phyloP scores from a whole-genome alignment of 2,888 invertebrate genomes.

The Electrophaes corylata region DNA sequence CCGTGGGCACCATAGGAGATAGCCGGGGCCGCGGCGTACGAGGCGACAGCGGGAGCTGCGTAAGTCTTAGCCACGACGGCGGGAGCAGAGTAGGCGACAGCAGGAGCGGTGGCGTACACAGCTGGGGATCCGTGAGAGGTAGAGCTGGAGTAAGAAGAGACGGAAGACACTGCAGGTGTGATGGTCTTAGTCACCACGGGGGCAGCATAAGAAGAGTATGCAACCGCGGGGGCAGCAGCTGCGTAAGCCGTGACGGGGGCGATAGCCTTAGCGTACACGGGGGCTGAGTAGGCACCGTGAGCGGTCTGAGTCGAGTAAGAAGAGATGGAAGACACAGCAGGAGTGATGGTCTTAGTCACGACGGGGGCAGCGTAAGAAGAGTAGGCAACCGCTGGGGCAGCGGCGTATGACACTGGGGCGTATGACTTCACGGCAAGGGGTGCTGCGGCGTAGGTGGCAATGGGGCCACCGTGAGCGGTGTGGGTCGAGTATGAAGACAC shows the following conservation, averaged over 20 bases:
- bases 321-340: conserved; percentile 46
- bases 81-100: conserved; percentile 52
- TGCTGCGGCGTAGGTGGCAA: conserved; percentile 55
- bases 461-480: conserved; percentile 52
- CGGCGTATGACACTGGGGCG: conserved; percentile 68
- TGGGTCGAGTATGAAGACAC: conserved; percentile 60
- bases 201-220: conserved; percentile 39
- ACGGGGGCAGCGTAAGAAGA: conserved; percentile 83
- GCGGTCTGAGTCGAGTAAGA: conserved; percentile 52
- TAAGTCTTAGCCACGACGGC: conserved; percentile 54
- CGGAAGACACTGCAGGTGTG: conserved; percentile 56
- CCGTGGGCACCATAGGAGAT: conserved; percentile 58
- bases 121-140: conserved; percentile 60
- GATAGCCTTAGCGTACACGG: conserved; percentile 47
- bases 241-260: conserved; percentile 52
- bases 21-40: conserved; percentile 55
- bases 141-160: conserved; percentile 58
- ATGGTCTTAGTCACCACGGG: conserved; percentile 55
- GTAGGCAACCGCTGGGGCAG: conserved; percentile 86
- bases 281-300: conserved; percentile 48
- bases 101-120: conserved; percentile 65
- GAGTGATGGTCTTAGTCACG: conserved; percentile 52
- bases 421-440: conserved; percentile 38
- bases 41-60: conserved; percentile 53
- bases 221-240: conserved; percentile 52